A percentile compares a stretch with the other conserved stretches of the same genome.
Evolutionary conservation across 2,113 vertebrate species (phyloP).

Genomic region (Romanogobio albipinnatus): DNA sequence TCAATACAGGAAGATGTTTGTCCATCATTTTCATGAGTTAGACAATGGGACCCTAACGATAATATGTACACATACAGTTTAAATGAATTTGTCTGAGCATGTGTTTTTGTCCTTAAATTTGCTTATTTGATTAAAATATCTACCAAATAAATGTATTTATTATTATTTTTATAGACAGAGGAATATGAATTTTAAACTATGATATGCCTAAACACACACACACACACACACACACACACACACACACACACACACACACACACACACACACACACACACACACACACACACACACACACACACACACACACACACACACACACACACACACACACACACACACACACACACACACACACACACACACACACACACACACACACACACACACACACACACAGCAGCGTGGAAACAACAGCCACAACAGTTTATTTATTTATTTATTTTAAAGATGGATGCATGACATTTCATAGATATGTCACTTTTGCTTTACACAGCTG

Average conservation of each 20-base stretch:
- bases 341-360: too few species aligned
- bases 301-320: too few species aligned
- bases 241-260: too few species aligned
- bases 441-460: constrained; percentile 13
- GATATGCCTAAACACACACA: too few species aligned
- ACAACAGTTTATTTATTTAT: constrained; percentile 47
- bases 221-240: too few species aligned
- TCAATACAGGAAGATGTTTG: neutral
- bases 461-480: constrained; percentile 21
- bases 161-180: too few species aligned
- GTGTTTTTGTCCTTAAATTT: neutral
- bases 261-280: too few species aligned
- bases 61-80: too few species aligned
- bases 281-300: constrained; percentile 50
- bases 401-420: constrained; percentile 77
- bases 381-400: constrained; percentile 57
- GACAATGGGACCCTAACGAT: neutral
- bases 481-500: constrained; percentile 4
- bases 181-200: too few species aligned
- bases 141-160: neutral
- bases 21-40: neutral
- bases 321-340: too few species aligned
- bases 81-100: too few species aligned
- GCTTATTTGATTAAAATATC: neutral
- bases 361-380: too few species aligned